These are phyloP conservation scores for Graphium colonna DNA, from an alignment of 2,888 invertebrate species.

Conservation along the genomic window DNA sequence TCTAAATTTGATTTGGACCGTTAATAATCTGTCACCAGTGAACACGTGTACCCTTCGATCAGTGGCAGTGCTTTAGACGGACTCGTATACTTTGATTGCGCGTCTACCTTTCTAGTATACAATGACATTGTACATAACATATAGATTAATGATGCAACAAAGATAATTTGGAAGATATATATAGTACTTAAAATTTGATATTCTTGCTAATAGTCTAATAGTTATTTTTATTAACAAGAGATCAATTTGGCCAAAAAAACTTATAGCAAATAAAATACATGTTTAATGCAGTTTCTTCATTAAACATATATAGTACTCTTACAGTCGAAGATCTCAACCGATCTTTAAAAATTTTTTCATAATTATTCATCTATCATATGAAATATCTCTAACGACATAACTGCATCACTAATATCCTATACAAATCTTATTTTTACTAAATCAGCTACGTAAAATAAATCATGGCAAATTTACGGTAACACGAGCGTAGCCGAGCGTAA, in stretches of 20 bases:
- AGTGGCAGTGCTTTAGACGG: conserved; percentile 14
- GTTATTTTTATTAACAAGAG: background rate
- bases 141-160: conserved; percentile 6
- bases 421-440: too few relatives aligned
- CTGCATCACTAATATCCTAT: too few relatives aligned
- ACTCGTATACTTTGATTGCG: conserved; percentile 17
- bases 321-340: too few relatives aligned
- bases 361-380: too few relatives aligned
- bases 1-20: conserved; percentile 17
- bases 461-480: too few relatives aligned
- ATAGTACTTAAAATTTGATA: background rate
- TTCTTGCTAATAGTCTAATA: background rate
- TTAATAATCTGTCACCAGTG: conserved; percentile 16
- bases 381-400: too few relatives aligned
- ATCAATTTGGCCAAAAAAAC: background rate
- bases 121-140: conserved; percentile 6
- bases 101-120: conserved; percentile 21
- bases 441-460: too few relatives aligned
- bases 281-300: too few relatives aligned
- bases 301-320: too few relatives aligned
- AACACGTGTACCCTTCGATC: conserved; percentile 8
- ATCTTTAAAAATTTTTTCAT: too few relatives aligned
- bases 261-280: background rate
- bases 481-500: too few relatives aligned
- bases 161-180: background rate